Percentiles rank a stretch among this genome's conserved stretches.
Conservation (phyloP, 2,888 invertebrate genomes). For the Ochropleura plecta region DNA sequence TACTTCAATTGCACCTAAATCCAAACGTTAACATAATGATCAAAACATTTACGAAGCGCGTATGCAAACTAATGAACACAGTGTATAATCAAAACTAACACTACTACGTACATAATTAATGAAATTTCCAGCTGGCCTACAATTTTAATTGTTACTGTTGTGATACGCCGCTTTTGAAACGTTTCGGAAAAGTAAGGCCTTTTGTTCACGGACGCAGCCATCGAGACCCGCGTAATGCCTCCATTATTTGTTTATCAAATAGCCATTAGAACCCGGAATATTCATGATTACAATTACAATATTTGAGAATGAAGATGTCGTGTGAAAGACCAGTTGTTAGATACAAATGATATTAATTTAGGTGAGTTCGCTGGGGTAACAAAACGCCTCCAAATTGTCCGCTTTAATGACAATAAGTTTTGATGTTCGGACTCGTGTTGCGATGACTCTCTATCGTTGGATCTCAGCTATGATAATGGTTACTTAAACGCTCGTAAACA, state of each 20-base stretch:
- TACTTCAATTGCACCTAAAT: conserved; percentile 20
- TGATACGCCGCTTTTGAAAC: conserved; percentile 88
- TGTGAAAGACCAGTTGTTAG: conserved; percentile 85
- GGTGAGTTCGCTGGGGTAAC: conserved; percentile 77
- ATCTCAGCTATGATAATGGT: conserved; percentile 79
- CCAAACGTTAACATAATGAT: conserved; percentile 60
- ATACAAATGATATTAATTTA: conserved; percentile 87
- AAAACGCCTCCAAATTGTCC: conserved; percentile 82
- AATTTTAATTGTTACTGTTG: conserved; percentile 89
- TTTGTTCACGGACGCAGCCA: conserved; percentile 85
- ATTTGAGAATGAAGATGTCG: conserved; percentile 87
- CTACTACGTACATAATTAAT: conserved; percentile 86
- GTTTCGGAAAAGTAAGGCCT: conserved; percentile 86
- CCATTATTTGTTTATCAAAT: conserved; percentile 90
- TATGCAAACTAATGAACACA: conserved; percentile 84
- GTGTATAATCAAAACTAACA: conserved; percentile 84
- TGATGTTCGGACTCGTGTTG: conserved; percentile 76
- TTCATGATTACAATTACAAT: conserved; percentile 79
- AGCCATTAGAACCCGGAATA: conserved; percentile 82
- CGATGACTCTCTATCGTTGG: conserved; percentile 78
- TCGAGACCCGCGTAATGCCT: conserved; percentile 76
- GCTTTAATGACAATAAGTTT: conserved; percentile 82
- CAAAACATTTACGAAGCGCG: conserved; percentile 76
- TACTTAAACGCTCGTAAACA: conserved; percentile 79
- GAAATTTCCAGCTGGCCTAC: conserved; percentile 89